These are phyloP conservation scores for Acrocera orbiculus DNA, from an alignment of 2,888 invertebrate genomes.

Conservation along the genomic window DNA sequence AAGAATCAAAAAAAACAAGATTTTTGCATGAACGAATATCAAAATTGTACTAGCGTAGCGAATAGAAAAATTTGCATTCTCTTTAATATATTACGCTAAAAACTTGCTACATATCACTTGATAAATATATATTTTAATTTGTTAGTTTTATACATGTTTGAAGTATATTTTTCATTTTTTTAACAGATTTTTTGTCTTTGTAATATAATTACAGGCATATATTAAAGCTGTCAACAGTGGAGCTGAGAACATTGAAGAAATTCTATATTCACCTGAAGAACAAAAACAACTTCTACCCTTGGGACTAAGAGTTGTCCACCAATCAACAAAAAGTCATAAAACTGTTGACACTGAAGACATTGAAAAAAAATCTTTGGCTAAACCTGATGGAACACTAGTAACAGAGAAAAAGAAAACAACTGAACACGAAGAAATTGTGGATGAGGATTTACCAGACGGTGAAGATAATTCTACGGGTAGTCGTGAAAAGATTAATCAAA, in stretches of 20 bases:
- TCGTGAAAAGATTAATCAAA: conserved; percentile 24
- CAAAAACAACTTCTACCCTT: conserved; percentile 43
- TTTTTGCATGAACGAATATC: too few species aligned
- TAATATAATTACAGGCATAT: conserved; percentile 55
- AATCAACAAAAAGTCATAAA: conserved; percentile 57
- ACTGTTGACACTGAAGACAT: conserved; percentile 76
- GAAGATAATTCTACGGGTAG: conserved; percentile 29
- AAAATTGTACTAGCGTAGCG: too few species aligned
- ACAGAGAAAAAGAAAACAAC: conserved; percentile 70
- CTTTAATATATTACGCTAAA: too few species aligned
- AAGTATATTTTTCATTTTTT: too few species aligned
- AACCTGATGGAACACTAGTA: conserved; percentile 67
- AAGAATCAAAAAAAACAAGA: too few species aligned
- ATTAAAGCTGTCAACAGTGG: conserved; percentile 50
- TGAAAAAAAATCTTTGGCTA: conserved; percentile 54
- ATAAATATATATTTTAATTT: too few species aligned
- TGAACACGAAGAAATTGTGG: conserved; percentile 68
- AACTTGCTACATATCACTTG: too few species aligned
- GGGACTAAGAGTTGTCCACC: conserved; percentile 56
- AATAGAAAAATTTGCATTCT: too few species aligned
- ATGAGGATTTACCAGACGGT: conserved; percentile 57
- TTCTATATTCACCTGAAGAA: conserved; percentile 43
- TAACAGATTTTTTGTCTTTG: too few species aligned
- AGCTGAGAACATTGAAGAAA: conserved; percentile 50
- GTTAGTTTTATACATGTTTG: too few species aligned